Evolutionary conservation across 2,113 vertebrate genomes (phyloP).

Genomic region (Emydocephalus ijimae): DNA sequence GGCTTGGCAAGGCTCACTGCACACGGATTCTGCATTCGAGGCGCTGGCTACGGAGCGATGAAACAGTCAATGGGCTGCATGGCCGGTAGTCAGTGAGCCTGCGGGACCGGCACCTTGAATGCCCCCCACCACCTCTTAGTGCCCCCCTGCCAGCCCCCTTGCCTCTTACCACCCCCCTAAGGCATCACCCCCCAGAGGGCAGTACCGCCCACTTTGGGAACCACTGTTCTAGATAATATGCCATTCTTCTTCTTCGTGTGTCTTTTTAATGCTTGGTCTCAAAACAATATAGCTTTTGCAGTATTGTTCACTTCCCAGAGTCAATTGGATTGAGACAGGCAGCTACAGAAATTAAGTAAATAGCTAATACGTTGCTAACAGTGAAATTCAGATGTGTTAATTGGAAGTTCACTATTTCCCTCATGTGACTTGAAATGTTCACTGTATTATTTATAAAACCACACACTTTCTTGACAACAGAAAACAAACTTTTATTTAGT

Average conservation of each 20-base stretch:
- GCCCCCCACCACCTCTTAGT: too few relatives aligned
- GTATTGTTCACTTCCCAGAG: not conserved
- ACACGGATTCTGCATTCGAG: too few relatives aligned
- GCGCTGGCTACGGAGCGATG: too few relatives aligned
- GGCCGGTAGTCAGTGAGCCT: too few relatives aligned
- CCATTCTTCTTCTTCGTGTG: not conserved
- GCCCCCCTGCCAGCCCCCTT: too few relatives aligned
- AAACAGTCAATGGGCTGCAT: too few relatives aligned
- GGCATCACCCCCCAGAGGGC: too few relatives aligned
- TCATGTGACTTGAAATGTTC: not conserved
- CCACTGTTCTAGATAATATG: conserved; percentile 6
- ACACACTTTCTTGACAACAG: conserved; percentile 13
- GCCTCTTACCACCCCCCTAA: too few relatives aligned
- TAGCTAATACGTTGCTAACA: conserved; percentile 9
- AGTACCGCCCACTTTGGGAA: too few relatives aligned
- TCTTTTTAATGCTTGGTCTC: not conserved
- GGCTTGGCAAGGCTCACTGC: too few relatives aligned
- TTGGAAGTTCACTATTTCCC: conserved; percentile 34
- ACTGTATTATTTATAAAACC: not conserved
- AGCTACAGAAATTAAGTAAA: not conserved
- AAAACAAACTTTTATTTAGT: conserved; percentile 13
- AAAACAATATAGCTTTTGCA: not conserved
- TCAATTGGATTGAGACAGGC: not conserved
- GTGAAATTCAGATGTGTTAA: conserved; percentile 34
- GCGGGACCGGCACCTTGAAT: too few relatives aligned